Base-by-base conservation (phyloP, 2,797 vertebrate species). In the Semotilus atromaculatus region DNA sequence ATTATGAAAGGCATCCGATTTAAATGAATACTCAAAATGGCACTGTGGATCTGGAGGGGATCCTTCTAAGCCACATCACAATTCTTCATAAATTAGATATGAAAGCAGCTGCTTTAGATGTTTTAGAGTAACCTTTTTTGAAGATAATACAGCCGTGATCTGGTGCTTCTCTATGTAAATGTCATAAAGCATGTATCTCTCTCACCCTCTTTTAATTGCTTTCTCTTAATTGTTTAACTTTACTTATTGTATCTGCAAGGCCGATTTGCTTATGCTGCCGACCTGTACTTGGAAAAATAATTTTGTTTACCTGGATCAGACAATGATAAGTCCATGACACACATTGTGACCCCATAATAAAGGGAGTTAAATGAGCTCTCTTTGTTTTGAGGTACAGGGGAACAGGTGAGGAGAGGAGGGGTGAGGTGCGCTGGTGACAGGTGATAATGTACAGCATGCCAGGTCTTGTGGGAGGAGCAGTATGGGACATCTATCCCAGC, bases 361-460 rank as follows among this genome's bases (percentile, higher is more conserved):
- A 60, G 62, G n/a, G 3, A 36, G 66, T 78, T n/a, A 71, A 68
- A 72, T 71, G 58, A 43, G 53, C 23, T 71, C 26, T 70, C 26
- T 58, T n/a, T 51, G 53, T 74, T 64, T 66, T 77, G 18, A 40
- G 11, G n/a, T 16, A 26, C 29, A 81, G 19, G 71, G 11, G 26
- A 55, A 19, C 6, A 21, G 43, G 51, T 5, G 66, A 71, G 23
- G 23, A 51, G 21, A 53, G 31, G 26, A 58, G 36, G 64, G 26
- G 29, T 83, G 86, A 70, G 21, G 51, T 36, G 71, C 34, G 36
- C 51, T 48, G 81, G 66, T 88, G 86, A 86, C 90, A 89, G 88
- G 89, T 85, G 86, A 89, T 86, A 86, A 89, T 83, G 71, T 72
- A 73, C 18, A 71, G 64, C 73, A 43, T 83, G 77, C 48, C 66